These are phyloP conservation scores for Dascyllus trimaculatus DNA, from an alignment of 2,113 vertebrate species.

Conservation along the genomic window DNA sequence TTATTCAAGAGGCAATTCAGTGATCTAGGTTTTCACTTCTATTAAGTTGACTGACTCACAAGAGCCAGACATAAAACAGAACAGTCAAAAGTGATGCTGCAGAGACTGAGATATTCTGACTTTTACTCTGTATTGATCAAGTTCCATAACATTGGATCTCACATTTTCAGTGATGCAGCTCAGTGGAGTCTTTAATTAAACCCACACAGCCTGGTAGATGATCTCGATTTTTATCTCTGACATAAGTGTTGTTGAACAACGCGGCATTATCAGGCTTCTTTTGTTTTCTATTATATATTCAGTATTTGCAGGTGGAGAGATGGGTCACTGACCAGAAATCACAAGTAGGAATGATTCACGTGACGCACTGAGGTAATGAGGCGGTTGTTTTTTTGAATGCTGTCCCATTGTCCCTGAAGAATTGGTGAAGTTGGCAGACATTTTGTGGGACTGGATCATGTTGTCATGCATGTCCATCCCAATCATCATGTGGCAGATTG, in stretches of 20 bases:
- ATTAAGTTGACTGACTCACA: conserved; percentile 20
- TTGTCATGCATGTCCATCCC: too few relatives aligned
- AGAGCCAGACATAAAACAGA: not conserved
- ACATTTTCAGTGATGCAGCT: not conserved
- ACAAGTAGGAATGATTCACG: too few relatives aligned
- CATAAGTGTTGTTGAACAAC: not conserved
- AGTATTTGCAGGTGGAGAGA: too few relatives aligned
- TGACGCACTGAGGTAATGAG: too few relatives aligned
- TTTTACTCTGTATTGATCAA: not conserved
- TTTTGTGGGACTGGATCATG: too few relatives aligned
- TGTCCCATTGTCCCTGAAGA: too few relatives aligned
- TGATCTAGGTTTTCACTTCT: conserved; percentile 16
- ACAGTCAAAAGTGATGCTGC: not conserved
- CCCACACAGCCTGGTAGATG: not conserved
- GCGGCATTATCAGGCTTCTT: not conserved
- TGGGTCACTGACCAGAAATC: too few relatives aligned
- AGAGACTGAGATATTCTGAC: not conserved
- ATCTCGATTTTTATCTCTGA: not conserved
- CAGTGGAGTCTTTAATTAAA: not conserved
- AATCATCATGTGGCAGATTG: too few relatives aligned
- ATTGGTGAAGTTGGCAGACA: too few relatives aligned
- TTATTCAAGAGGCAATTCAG: not conserved
- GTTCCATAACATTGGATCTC: not conserved
- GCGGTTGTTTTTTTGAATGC: too few relatives aligned
- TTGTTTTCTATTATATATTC: too few relatives aligned